Percentiles rank a stretch among this genome's conserved stretches.
Conservation (phyloP, 2,888 invertebrate species). For the Phalangium opilio region DNA sequence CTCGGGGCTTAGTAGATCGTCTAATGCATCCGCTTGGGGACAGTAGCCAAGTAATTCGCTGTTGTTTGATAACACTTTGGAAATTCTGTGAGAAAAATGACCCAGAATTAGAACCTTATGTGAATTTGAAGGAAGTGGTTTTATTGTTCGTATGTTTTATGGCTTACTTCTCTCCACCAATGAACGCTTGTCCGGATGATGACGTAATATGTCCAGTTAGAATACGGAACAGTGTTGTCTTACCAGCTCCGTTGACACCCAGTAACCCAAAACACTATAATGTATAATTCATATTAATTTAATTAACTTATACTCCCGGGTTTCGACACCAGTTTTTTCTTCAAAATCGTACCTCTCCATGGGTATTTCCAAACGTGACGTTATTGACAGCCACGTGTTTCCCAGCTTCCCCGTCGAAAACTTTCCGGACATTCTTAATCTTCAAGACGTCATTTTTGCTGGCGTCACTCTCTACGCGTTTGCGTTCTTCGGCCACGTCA, state of each 20-base stretch:
- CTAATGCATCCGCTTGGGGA: slow-evolving; percentile 34
- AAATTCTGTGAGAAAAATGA: neutral
- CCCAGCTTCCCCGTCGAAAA: slow-evolving; percentile 17
- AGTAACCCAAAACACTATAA: slow-evolving; percentile 32
- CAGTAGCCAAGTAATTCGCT: slow-evolving; percentile 32
- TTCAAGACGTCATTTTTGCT: slow-evolving; percentile 5
- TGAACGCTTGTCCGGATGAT: slow-evolving; percentile 26
- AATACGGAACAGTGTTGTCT: slow-evolving; percentile 34
- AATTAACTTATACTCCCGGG: too few relatives aligned
- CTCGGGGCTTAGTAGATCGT: slow-evolving; percentile 30
- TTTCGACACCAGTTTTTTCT: too few relatives aligned
- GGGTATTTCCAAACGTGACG: slow-evolving; percentile 30
- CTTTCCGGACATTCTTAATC: slow-evolving; percentile 4
- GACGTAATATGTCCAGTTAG: slow-evolving; percentile 30
- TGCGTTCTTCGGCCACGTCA: slow-evolving; percentile 18
- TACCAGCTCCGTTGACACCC: slow-evolving; percentile 36
- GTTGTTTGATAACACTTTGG: neutral
- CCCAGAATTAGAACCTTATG: too few relatives aligned
- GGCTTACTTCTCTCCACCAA: slow-evolving; percentile 24
- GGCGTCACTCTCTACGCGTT: slow-evolving; percentile 9
- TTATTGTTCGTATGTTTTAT: neutral
- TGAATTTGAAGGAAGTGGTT: too few relatives aligned
- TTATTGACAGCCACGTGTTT: slow-evolving; percentile 29
- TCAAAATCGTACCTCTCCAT: slow-evolving; percentile 28
- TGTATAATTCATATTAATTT: neutral